These are phyloP conservation scores for Galaxea fascicularis DNA, from an alignment of 92 coral and sea anemone species.

Conservation along the genomic window DNA sequence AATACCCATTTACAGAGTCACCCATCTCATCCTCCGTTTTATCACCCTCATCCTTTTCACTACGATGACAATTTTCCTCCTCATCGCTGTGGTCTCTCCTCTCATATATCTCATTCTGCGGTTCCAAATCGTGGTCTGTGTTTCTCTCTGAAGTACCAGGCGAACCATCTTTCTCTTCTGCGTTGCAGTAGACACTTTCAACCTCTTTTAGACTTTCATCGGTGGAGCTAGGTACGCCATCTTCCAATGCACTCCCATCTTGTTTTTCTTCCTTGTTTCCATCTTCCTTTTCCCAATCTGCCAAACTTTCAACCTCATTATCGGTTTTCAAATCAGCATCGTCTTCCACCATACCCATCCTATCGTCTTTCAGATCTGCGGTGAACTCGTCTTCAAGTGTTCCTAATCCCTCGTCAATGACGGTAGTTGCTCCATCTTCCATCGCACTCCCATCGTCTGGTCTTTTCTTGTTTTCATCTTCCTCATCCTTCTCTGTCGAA, in stretches of 20 bases:
- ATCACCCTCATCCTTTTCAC: neutral
- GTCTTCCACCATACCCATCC: neutral
- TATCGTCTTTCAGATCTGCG: neutral
- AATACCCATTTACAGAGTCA: constrained; percentile 2
- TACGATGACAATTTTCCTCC: neutral
- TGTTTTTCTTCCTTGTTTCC: neutral
- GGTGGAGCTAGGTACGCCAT: neutral
- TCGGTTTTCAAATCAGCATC: neutral
- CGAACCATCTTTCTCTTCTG: neutral
- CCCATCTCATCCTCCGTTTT: neutral
- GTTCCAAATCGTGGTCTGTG: neutral
- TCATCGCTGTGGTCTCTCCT: neutral
- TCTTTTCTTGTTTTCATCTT: neutral
- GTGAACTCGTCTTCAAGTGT: constrained; percentile 9
- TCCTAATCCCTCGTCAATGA: neutral
- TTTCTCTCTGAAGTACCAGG: neutral
- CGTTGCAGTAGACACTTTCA: neutral
- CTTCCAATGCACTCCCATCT: neutral
- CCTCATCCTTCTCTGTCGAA: neutral
- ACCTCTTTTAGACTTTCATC: neutral
- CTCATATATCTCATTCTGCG: neutral
- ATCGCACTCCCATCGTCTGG: neutral
- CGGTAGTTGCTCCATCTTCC: neutral
- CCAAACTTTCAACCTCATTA: neutral
- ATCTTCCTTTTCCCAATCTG: neutral